These are phyloP conservation scores for Melolontha melolontha DNA, from an alignment of 2,888 invertebrate species.

Conservation along the genomic window DNA sequence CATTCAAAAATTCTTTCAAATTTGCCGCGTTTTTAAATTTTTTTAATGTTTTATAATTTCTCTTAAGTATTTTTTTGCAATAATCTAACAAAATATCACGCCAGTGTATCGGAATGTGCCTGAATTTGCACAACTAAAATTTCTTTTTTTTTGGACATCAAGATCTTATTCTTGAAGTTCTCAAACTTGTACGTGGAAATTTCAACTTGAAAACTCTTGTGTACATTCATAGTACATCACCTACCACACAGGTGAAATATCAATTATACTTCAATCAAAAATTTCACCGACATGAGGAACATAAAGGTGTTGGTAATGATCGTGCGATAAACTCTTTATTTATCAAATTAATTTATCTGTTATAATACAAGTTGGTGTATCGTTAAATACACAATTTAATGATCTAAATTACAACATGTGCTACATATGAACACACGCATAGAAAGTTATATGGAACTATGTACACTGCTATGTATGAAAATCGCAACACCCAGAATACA, in stretches of 20 bases:
- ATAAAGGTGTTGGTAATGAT: constrained; percentile 11
- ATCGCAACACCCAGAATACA: too few species aligned
- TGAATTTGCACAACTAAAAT: too few species aligned
- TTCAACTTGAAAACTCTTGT: background rate
- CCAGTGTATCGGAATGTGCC: too few species aligned
- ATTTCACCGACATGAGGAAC: background rate
- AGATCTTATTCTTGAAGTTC: too few species aligned
- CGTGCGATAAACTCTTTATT: background rate
- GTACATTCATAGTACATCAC: background rate
- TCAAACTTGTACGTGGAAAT: too few species aligned
- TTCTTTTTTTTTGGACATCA: too few species aligned
- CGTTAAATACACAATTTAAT: background rate
- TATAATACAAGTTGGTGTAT: background rate
- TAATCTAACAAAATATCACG: too few species aligned
- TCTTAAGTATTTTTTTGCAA: too few species aligned
- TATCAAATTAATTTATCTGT: constrained; percentile 27
- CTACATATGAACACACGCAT: background rate
- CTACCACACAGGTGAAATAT: background rate
- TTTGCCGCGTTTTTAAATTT: too few species aligned
- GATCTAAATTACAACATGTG: constrained; percentile 20
- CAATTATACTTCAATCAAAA: constrained; percentile 3
- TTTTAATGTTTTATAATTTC: too few species aligned
- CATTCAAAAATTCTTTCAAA: too few species aligned
- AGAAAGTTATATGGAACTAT: background rate
- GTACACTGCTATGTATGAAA: too few species aligned